These are phyloP conservation scores for Campoletis sonorensis DNA, from an alignment of 1,140 invertebrate species.

Conservation along the genomic window DNA sequence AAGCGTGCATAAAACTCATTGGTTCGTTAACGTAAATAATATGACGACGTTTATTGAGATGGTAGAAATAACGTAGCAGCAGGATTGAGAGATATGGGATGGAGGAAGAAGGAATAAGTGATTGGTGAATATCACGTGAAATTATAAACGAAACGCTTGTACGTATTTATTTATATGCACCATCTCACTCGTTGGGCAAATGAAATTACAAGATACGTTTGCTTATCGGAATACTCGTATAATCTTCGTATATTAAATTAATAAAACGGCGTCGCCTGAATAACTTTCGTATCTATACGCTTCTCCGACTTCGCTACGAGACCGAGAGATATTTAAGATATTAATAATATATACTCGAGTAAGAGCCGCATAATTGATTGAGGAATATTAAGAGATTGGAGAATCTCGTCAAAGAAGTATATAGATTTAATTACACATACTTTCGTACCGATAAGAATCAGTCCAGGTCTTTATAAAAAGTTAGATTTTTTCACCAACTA, in stretches of 20 bases:
- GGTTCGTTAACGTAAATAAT: conserved; percentile 42
- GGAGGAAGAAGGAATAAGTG: conserved; percentile 11
- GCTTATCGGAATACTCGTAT: conserved; percentile 21
- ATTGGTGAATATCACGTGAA: conserved; percentile 39
- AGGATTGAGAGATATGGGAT: conserved; percentile 23
- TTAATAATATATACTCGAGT: conserved; percentile 34
- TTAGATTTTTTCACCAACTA: no score
- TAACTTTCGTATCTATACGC: conserved; percentile 15
- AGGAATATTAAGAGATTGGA: conserved; percentile 31
- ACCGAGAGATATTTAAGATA: conserved; percentile 18
- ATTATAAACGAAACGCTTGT: conserved; percentile 15
- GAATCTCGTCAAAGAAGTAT: not conserved
- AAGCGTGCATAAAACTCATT: conserved; percentile 16
- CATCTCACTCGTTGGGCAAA: conserved; percentile 20
- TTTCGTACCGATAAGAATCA: no score
- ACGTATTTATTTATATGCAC: conserved; percentile 2
- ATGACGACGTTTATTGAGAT: not conserved
- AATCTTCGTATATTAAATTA: conserved; percentile 40
- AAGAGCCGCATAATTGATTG: conserved; percentile 32
- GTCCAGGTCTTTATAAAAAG: no score
- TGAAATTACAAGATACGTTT: conserved; percentile 29
- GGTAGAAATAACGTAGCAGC: not conserved
- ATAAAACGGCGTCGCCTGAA: conserved; percentile 27
- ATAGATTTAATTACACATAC: no score
- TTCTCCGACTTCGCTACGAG: not conserved